Conservation (phyloP, 1,140 invertebrate genomes). For the Dreissena polymorpha region DNA sequence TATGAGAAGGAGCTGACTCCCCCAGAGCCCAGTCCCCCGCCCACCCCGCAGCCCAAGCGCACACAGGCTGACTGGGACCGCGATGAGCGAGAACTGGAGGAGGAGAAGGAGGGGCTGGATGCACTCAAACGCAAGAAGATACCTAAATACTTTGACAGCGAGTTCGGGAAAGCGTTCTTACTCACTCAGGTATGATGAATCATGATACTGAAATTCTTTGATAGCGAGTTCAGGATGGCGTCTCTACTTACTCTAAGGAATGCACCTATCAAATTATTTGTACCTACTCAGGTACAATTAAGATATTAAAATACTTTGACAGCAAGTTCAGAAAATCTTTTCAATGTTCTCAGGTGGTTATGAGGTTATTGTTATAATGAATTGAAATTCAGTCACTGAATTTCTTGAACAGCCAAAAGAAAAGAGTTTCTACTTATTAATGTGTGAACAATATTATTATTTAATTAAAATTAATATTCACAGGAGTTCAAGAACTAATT, state of each 20-base stretch:
- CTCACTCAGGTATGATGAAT: conserved; percentile 63
- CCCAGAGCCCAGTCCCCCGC: conserved; percentile 69
- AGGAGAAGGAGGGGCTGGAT: conserved; percentile 68
- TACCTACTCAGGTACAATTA: conserved; percentile 8
- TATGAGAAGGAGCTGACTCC: conserved; percentile 74
- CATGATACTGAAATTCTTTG: not conserved
- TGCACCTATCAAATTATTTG: too few relatives aligned
- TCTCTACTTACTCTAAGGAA: not conserved
- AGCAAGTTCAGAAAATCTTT: conserved; percentile 78
- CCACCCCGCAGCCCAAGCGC: conserved; percentile 72
- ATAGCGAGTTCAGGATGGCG: not conserved
- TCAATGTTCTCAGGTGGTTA: conserved; percentile 65
- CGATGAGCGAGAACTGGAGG: conserved; percentile 69
- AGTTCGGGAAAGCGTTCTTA: conserved; percentile 77
- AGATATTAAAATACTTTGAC: conserved; percentile 77
- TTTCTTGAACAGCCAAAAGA: not conserved
- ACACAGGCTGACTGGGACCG: conserved; percentile 75
- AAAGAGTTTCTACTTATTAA: not conserved
- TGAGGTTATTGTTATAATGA: too few relatives aligned
- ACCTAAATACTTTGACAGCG: conserved; percentile 78
- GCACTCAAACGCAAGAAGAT: conserved; percentile 71
- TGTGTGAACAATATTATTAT: too few relatives aligned
- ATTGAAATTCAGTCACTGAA: not conserved
- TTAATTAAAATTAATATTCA: too few relatives aligned
- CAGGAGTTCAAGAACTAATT: too few relatives aligned